Evolutionary conservation across 2,797 vertebrate genomes (phyloP), one percentile per base, ranked within the genome.

Genomic region (Decapterus maruadsi): DNA sequence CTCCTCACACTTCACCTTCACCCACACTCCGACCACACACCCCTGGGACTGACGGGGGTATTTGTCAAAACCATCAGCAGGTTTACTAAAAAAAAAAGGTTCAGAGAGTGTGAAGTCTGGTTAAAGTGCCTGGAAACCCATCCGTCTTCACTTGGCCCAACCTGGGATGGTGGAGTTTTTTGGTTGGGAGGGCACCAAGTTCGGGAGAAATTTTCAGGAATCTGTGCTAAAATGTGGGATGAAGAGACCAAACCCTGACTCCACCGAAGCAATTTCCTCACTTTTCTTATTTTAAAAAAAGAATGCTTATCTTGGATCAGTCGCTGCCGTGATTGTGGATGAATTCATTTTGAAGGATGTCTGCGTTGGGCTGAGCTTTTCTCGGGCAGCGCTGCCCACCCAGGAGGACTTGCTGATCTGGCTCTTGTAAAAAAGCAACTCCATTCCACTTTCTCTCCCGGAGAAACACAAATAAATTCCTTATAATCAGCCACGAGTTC

Each of bases 401-500:
- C 92, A 90, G 80, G 74, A 83, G 65, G 80, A 87, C 73, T 65
- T 80, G 86, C 89, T 80, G 86, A 89, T 91, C 87, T 89, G 88
- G 83, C 83, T 90, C 83, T 82, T 86, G 55, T 85, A 26, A 81
- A 85, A 85, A 82, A 77, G 50, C 43, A 85, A 83, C 59, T 83
- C 51, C 26, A 75, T 68, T 88, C 81, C 68, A 76, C 73, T 86
- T 88, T 88, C 71, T 81, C 71, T 87, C 60, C 66, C 31, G 31
- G 17, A 87, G 81, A 88, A 93, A 92, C 78, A 84, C 84, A 92
- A 94, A 93, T 91, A 92, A 90, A 92, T 90, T 90, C 61, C 68
- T 84, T 93, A 92, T 93, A 92, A 94, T 93, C 91, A 94, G 80
- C 78, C 63, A 19, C 34, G 72, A 53, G 68, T 77, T 87, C 81